Conservation (phyloP, 2,888 invertebrate genomes). For the Sarcophaga rosellei region DNA sequence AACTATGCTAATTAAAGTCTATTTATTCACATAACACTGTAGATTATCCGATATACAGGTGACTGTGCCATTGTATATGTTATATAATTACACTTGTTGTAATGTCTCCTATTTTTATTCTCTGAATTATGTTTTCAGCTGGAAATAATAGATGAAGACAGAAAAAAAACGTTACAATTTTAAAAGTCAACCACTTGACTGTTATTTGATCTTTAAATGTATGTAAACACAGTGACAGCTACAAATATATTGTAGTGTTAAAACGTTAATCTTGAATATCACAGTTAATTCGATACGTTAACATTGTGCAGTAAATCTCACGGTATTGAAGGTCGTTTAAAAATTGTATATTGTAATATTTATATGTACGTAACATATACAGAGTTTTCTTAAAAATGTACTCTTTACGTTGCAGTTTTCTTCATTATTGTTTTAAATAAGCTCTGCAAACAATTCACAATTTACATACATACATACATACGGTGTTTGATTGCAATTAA, state of each 20-base stretch:
- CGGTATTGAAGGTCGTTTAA: constrained; percentile 63
- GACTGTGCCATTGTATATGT: constrained; percentile 46
- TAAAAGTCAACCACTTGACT: constrained; percentile 28
- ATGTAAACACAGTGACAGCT: background rate
- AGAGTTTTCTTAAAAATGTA: constrained; percentile 29
- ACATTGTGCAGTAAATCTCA: constrained; percentile 51
- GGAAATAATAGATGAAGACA: background rate
- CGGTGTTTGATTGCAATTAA: constrained; percentile 49
- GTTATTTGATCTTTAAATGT: constrained; percentile 49
- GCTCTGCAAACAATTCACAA: constrained; percentile 28
- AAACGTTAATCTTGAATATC: constrained; percentile 11
- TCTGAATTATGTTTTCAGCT: background rate
- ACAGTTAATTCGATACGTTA: constrained; percentile 9
- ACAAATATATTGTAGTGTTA: background rate
- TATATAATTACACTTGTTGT: constrained; percentile 19
- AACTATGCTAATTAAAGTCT: background rate
- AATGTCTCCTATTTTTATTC: constrained; percentile 9
- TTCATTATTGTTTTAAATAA: background rate
- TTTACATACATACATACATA: constrained; percentile 9
- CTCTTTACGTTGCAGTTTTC: constrained; percentile 7
- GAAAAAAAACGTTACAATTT: constrained; percentile 8
- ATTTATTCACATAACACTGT: background rate
- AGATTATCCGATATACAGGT: background rate
- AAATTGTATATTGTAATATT: constrained; percentile 17
- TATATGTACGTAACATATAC: background rate